Percentiles rank a stretch among this genome's conserved stretches.
Evolutionary conservation across 2,113 vertebrate genomes (phyloP).

Genomic region (Atherinomorus stipes): DNA sequence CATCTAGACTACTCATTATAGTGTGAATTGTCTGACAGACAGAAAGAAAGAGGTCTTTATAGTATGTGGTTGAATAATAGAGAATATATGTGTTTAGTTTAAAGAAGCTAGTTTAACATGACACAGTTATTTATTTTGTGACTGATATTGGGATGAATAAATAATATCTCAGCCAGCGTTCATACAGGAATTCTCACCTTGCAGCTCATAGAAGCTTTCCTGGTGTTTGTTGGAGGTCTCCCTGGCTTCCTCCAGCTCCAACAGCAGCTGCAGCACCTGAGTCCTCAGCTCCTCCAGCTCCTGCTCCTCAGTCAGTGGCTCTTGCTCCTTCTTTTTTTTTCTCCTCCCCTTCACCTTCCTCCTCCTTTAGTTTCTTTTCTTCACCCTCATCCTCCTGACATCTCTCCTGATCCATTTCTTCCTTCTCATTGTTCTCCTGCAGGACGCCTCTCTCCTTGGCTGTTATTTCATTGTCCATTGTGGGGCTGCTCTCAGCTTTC

Average conservation of each 20-base stretch:
- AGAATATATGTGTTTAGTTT: constrained; percentile 2
- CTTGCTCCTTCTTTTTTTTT: constrained; percentile 66
- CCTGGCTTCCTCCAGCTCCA: constrained; percentile 88
- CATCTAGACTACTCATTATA: no score
- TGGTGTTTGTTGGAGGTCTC: constrained; percentile 88
- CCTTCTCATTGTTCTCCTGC: constrained; percentile 80
- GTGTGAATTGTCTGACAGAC: no score
- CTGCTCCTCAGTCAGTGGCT: constrained; percentile 83
- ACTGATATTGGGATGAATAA: not conserved
- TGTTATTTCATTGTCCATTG: constrained; percentile 75
- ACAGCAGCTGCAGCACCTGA: constrained; percentile 88
- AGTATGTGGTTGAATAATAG: not conserved
- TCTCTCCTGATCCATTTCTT: constrained; percentile 74
- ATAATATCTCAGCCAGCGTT: not conserved
- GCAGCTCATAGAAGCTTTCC: constrained; percentile 88
- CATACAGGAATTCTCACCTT: constrained; percentile 81
- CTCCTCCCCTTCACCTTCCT: constrained; percentile 60
- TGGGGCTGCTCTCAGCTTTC: constrained; percentile 74
- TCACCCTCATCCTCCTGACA: constrained; percentile 60
- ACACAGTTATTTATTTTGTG: constrained; percentile 7
- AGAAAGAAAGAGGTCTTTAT: not conserved
- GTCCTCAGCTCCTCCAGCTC: constrained; percentile 88
- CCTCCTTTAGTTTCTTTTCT: constrained; percentile 52
- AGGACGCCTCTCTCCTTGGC: constrained; percentile 81
- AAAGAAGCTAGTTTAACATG: constrained; percentile 6